Evolutionary conservation across 2,888 invertebrate genomes (phyloP), one percentile per base, ranked within the genome.

Genomic region (Agriopis marginaria): DNA sequence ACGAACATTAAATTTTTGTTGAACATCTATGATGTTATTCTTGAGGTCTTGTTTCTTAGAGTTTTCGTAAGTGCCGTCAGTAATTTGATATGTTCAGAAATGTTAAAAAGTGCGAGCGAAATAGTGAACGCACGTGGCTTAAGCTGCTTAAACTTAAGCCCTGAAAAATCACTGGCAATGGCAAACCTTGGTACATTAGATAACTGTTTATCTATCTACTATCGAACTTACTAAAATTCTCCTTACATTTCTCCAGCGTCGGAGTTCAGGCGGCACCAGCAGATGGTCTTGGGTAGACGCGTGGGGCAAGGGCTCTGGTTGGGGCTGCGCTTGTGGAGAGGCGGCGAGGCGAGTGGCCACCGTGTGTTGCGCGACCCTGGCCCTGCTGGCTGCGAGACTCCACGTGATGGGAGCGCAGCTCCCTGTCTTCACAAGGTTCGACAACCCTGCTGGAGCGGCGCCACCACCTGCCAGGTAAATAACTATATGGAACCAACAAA

Each of bases 361-460:
- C n/a, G 95, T 99, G 39, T 96, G 96, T 72, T 95, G 96, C 75
- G 97, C 97, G 59, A 98, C 98, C 0, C 90, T 97, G 56, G 96
- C 97, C 58, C 95, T 99, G 55, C 94, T 99, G 62, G 95, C 98
- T 54, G 96, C 97, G 3, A 95, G 99, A 73, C 95, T 99, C 68
- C 97, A 98, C 87, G 97, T 99, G 68, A 99, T 99, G 99, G 99
- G 99, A 14, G 98, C 98, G 0, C 98, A 98, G 92, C 94, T 99
- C 81, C 99, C 99, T 8, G 98, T 99, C 73, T 99, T 99, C 89
- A 99, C 99, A 66, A 96, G 97, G 95, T 99, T 99, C 89, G 99
- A 99, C 95, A 99, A 99, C 95, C 99, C 99, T 12, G 99, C 99
- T 45, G 98, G 99, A 9, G 98, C 97, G 42, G 97, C 98, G 0